These are phyloP conservation scores for Agrochola lychnidis DNA, from an alignment of 2,888 invertebrate genomes.

Conservation along the genomic window DNA sequence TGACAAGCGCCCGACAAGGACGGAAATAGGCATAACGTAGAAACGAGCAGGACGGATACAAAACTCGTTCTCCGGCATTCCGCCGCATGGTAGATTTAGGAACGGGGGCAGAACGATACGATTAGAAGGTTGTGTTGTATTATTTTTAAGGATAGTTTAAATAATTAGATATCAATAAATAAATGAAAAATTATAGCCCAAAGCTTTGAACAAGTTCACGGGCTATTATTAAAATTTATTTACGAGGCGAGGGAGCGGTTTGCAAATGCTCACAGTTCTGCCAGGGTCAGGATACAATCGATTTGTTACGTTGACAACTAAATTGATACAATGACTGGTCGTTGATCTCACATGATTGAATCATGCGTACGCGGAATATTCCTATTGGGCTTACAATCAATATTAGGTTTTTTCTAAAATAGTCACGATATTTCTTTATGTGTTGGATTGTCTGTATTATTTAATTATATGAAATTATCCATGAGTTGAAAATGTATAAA, in stretches of 20 bases:
- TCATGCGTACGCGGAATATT: constrained; percentile 40
- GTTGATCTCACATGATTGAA: constrained; percentile 56
- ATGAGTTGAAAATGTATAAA: background rate
- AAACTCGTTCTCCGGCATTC: constrained; percentile 90
- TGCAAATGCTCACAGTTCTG: constrained; percentile 63
- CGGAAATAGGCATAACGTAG: constrained; percentile 81
- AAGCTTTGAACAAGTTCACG: constrained; percentile 67
- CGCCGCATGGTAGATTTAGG: constrained; percentile 90
- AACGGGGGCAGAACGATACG: constrained; percentile 90
- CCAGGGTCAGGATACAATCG: constrained; percentile 59
- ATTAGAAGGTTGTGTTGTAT: constrained; percentile 89
- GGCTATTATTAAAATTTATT: constrained; percentile 73
- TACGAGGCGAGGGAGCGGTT: constrained; percentile 69
- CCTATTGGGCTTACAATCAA: constrained; percentile 25
- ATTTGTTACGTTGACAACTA: constrained; percentile 68
- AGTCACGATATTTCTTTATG: constrained; percentile 7
- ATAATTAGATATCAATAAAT: constrained; percentile 79
- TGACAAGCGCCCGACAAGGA: constrained; percentile 89
- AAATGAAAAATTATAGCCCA: constrained; percentile 77
- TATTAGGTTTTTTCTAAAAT: constrained; percentile 14
- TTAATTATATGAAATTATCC: constrained; percentile 17
- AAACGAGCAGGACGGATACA: constrained; percentile 86
- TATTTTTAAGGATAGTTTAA: constrained; percentile 85
- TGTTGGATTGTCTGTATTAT: constrained; percentile 10
- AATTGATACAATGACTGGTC: constrained; percentile 64